phyloP scores from a whole-genome alignment of 1,140 invertebrate species.

The Bombyx mori region DNA sequence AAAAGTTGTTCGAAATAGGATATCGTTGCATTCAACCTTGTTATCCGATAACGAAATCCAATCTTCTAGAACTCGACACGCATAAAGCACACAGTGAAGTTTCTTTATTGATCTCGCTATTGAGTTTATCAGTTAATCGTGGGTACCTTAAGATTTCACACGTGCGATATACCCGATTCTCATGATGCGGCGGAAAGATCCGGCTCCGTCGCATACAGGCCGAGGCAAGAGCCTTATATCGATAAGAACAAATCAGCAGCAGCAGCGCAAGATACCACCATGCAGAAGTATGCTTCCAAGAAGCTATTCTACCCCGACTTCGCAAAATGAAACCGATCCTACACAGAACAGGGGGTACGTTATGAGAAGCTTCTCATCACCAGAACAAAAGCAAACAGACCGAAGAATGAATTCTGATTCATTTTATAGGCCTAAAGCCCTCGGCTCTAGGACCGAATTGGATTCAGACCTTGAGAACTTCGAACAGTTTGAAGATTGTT shows the following conservation, averaged over 20 bases:
- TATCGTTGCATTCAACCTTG: conserved; percentile 58
- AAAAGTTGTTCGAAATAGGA: conserved; percentile 55
- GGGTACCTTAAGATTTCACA: conserved; percentile 29
- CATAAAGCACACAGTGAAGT: conserved; percentile 36
- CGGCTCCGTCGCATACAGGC: conserved; percentile 25
- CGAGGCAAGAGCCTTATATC: conserved; percentile 53
- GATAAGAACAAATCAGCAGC: conserved; percentile 50
- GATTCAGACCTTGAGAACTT: conserved; percentile 61
- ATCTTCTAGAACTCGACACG: conserved; percentile 44
- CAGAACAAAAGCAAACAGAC: conserved; percentile 40
- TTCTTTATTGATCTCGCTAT: conserved; percentile 31
- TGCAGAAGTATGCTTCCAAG: conserved; percentile 41
- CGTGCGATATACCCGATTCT: conserved; percentile 18
- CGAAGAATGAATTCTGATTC: conserved; percentile 40
- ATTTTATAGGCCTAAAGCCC: conserved; percentile 38
- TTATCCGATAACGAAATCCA: conserved; percentile 52
- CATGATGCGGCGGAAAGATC: conserved; percentile 51
- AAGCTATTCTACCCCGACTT: conserved; percentile 50
- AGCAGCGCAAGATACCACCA: conserved; percentile 42
- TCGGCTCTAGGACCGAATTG: conserved; percentile 46
- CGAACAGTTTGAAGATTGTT: conserved; percentile 45
- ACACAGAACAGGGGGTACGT: conserved; percentile 34
- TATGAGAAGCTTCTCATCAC: conserved; percentile 51
- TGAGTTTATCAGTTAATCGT: conserved; percentile 32
- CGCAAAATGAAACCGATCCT: conserved; percentile 21